A percentile compares a stretch with the other conserved stretches of the same genome.
These are phyloP conservation scores for Hirtodrosophila confusa DNA, from an alignment of 2,888 invertebrate genomes.

Conservation along the genomic window DNA sequence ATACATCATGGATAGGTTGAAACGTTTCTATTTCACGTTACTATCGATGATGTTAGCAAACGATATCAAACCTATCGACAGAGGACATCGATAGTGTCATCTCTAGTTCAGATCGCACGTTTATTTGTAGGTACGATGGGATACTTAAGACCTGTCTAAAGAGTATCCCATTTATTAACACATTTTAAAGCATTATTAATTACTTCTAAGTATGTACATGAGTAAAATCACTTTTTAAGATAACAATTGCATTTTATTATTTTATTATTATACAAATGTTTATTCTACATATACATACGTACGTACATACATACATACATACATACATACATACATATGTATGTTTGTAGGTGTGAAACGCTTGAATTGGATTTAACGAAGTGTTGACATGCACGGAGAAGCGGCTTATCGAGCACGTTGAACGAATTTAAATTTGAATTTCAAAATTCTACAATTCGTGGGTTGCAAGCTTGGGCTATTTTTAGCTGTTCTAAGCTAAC, in stretches of 20 bases:
- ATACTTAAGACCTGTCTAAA: too few relatives aligned
- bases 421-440: slow-evolving; percentile 1
- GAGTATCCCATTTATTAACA: too few relatives aligned
- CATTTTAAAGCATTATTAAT: too few relatives aligned
- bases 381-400: slow-evolving; percentile 6
- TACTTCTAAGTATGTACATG: neutral
- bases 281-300: neutral
- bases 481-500: slow-evolving; percentile 35
- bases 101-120: too few relatives aligned
- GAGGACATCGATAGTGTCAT: too few relatives aligned
- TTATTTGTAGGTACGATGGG: too few relatives aligned
- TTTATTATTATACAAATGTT: too few relatives aligned
- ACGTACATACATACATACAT: neutral
- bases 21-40: too few relatives aligned
- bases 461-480: slow-evolving; percentile 14
- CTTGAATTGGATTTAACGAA: slow-evolving; percentile 5
- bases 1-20: too few relatives aligned
- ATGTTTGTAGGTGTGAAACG: neutral
- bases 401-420: neutral
- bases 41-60: too few relatives aligned
- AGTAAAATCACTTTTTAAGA: neutral
- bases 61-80: too few relatives aligned
- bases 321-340: slow-evolving; percentile 7
- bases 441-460: slow-evolving; percentile 3
- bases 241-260: neutral